Evolutionary conservation across 2,888 invertebrate genomes (phyloP).

Genomic region (Trissolcus japonicus): DNA sequence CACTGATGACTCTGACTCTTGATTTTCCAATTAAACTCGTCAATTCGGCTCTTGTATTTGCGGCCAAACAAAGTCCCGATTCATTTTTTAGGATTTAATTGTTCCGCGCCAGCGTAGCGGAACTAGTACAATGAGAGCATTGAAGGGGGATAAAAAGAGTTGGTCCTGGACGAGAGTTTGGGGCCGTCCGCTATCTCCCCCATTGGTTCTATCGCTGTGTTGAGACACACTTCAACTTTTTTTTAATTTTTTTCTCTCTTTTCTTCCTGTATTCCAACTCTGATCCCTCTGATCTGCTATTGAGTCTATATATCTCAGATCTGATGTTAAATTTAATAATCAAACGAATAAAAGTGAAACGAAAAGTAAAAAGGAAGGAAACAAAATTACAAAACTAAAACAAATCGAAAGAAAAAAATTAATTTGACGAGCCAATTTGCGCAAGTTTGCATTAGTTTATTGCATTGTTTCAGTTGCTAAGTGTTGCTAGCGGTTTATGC

Average conservation of each 20-base stretch:
- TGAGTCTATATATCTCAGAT: neutral
- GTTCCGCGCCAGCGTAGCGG: slow-evolving; percentile 6
- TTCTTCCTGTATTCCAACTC: neutral
- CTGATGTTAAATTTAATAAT: neutral
- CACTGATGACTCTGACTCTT: too few species aligned
- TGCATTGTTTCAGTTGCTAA: slow-evolving; percentile 21
- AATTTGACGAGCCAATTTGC: too few species aligned
- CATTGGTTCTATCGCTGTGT: slow-evolving; percentile 18
- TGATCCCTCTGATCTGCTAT: neutral
- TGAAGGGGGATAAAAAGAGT: slow-evolving; percentile 17
- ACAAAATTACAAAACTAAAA: too few species aligned
- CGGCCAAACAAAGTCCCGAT: slow-evolving; percentile 9
- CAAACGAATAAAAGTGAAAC: slow-evolving; percentile 1
- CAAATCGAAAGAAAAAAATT: too few species aligned
- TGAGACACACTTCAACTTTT: slow-evolving; percentile 19
- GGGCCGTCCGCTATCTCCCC: slow-evolving; percentile 20
- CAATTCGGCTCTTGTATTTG: too few species aligned
- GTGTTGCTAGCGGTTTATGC: slow-evolving; percentile 26
- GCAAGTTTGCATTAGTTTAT: slow-evolving; percentile 23
- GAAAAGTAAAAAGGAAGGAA: too few species aligned
- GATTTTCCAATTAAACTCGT: neutral
- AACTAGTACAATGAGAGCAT: slow-evolving; percentile 23
- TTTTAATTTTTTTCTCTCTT: neutral
- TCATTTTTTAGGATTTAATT: slow-evolving; percentile 14
- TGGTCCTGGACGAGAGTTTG: slow-evolving; percentile 11